Evolutionary conservation across 1,140 invertebrate species (phyloP), one percentile per base, ranked within the genome.

Genomic region (Euwallacea fornicatus): DNA sequence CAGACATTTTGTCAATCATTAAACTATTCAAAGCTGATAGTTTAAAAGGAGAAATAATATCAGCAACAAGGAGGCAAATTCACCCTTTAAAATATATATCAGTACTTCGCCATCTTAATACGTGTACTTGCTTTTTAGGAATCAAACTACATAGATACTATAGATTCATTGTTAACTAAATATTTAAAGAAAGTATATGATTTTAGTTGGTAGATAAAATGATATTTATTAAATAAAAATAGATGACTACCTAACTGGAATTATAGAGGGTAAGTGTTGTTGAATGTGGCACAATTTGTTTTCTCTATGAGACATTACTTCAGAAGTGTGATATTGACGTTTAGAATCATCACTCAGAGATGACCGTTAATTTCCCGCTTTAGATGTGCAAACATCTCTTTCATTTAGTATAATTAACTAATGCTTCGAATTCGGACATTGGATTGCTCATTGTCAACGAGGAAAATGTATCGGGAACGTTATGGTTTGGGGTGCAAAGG

Each of bases 131-230:
- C 80, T 81, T 81, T 72, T 76, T 80, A 80, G 79, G 78, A 81
- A 75, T 80, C 78, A 81, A 81, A 80, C 69, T 78, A 75, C 74
- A 74, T 75, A 72, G 61, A 58, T 67, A 70, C 74, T 61, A 76
- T 80, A 80, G 79, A 72, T 80, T 80, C 78, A 77, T 81, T 81
- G 79, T 81, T 81, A 80, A 76, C 77, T 78, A 79, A 71, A 78
- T 80, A 79, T 74, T 75, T 77, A 77, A 78, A 75, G 21, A 77
- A 75, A 77, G 75, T 78, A 75, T 77, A 79, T 78, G 73, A 75
- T 72, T 78, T 77, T 78, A 78, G 75, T 78, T 79, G 72, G 69
- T 79, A 77, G 75, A 66, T 76, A 70, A 75, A 78, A 73, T 64
- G 75, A 79, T 78, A 77, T 77, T 77, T 75, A 77, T 73, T 59